Base-by-base conservation (phyloP, 2,888 invertebrate species). In the Drosophila macrospina region DNA sequence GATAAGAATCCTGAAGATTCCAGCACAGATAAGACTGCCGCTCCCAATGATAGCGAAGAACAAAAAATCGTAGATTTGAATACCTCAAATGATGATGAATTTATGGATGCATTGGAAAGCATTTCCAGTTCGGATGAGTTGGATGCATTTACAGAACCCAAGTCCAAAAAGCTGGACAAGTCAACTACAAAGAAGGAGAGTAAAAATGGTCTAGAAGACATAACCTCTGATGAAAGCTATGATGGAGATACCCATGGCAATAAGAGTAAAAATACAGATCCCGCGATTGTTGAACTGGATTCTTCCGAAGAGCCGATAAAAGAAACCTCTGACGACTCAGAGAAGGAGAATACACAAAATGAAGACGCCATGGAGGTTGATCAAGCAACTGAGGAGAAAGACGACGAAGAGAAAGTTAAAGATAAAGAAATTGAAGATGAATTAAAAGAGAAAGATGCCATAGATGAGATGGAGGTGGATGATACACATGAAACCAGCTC, bases 101-200 rank as follows among this genome's bases (percentile, higher is more conserved):
- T 82, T 42, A n/a, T 78, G 68, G 82, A 83, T 64, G 82, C 88
- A 4, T 45, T 83, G 51, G 82, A 83, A 13, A 73, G 4, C n/a
- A 81, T 83, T 34, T 81, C 88, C 1, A 87, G 86, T 16, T 36
- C 79, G 0, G 82, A 85, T 48, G 86, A 82, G 10, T 75, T 87
- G 15, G 87, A 74, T 26, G 28, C 48, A 28, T 7, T 16, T 15
- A 1, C 20, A 32, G 26, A 15, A 2, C 5, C 37, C 7, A 34
- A 37, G 34, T 4, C n/a, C 5, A 20, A 52, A 36, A 30, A 5
- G 5, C 5, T n/a, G 5, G 5, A 44, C 0, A 5, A 37, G 30
- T 7, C 20, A 8, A 24, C 8, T 39, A 0, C 11, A 0, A 39
- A 60, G 10, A 16, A 59, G 7, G 45, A 45, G 11, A 20, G 5